Conservation (phyloP, 2,113 vertebrate species). For the Psephotus haematonotus region DNA sequence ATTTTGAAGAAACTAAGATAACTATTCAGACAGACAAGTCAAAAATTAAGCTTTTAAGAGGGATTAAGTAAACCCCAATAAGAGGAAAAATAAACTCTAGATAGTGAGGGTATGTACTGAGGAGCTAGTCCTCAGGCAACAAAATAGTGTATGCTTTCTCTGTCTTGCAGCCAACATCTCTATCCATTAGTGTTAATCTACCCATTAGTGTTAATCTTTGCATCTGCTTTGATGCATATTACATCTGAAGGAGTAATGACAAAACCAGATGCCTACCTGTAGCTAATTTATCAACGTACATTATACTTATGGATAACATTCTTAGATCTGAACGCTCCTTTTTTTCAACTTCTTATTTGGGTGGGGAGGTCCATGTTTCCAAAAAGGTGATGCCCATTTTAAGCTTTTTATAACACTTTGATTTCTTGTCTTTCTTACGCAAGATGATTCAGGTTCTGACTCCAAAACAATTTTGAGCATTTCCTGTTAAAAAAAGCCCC, state of each 20-base stretch:
- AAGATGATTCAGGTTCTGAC: neutral
- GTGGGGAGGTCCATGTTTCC: neutral
- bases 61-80: neutral
- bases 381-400: neutral
- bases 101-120: neutral
- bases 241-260: neutral
- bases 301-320: neutral
- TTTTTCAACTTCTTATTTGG: neutral
- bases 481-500: neutral
- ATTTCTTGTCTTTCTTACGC: neutral
- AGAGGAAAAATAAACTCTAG: neutral
- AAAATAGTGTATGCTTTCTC: neutral
- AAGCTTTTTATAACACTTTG: neutral
- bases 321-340: neutral
- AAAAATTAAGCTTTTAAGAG: neutral
- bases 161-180: neutral
- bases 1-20: neutral
- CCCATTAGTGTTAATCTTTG: neutral
- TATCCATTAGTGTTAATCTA: neutral
- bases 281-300: neutral
- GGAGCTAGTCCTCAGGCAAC: neutral
- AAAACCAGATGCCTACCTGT: neutral
- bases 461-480: neutral
- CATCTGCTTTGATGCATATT: slow-evolving; percentile 5
- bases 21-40: neutral